phyloP scores from a whole-genome alignment of 2,888 invertebrate genomes.

The Lingula anatina region DNA sequence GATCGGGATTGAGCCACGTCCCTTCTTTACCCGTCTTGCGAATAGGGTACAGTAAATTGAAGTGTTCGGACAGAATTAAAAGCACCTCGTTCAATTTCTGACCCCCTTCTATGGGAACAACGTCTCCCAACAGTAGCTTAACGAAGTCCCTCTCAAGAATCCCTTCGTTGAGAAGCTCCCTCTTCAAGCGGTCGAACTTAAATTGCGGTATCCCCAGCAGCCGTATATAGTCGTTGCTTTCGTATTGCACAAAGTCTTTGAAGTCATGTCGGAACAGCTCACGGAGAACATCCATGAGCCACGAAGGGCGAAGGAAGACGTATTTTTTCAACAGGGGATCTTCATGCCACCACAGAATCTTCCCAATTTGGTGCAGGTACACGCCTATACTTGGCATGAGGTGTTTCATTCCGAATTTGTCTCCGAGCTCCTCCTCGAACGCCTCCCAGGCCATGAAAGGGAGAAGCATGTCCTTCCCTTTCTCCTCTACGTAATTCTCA shows the following conservation, averaged over 20 bases:
- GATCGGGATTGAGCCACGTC: background rate
- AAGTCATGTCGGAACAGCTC: conserved; percentile 37
- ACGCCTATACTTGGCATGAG: conserved; percentile 35
- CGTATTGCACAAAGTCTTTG: conserved; percentile 19
- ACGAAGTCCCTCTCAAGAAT: conserved; percentile 38
- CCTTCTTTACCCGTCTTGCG: conserved; percentile 16
- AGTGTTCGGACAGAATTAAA: conserved; percentile 23
- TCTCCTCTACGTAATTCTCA: conserved; percentile 38
- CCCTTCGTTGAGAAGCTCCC: conserved; percentile 30
- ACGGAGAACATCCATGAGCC: conserved; percentile 41
- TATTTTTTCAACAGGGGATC: conserved; percentile 23
- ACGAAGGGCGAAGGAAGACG: conserved; percentile 41
- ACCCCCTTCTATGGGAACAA: conserved; percentile 27
- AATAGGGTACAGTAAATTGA: conserved; percentile 38
- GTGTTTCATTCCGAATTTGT: conserved; percentile 45
- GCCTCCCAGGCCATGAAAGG: conserved; percentile 39
- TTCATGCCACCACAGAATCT: conserved; percentile 36
- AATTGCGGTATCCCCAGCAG: background rate
- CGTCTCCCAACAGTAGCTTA: conserved; percentile 24
- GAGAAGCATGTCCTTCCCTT: conserved; percentile 32
- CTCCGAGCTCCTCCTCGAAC: conserved; percentile 31
- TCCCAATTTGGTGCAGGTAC: conserved; percentile 46
- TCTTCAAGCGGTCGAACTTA: conserved; percentile 28
- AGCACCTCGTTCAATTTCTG: conserved; percentile 22
- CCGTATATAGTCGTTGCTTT: conserved; percentile 25